These are phyloP conservation scores for Scaptomyza caliginosa DNA, from an alignment of 2,888 invertebrate genomes.

Conservation along the genomic window DNA sequence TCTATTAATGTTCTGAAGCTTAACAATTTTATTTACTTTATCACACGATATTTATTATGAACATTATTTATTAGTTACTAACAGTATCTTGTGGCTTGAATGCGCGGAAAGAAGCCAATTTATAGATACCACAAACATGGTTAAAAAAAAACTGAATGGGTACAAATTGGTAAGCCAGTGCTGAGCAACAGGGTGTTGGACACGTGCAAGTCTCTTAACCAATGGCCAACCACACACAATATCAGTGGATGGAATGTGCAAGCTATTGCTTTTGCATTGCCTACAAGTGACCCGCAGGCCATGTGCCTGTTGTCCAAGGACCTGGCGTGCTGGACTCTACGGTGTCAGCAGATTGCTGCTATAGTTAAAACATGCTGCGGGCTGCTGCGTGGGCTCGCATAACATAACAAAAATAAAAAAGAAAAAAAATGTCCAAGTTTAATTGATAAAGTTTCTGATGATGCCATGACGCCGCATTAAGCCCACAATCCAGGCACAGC, in stretches of 20 bases:
- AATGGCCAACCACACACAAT: slow-evolving; percentile 9
- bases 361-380: slow-evolving; percentile 65
- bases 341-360: slow-evolving; percentile 48
- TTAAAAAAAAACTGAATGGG: background rate
- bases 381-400: slow-evolving; percentile 56
- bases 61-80: too few species aligned
- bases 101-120: too few species aligned
- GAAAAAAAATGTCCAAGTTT: slow-evolving; percentile 69
- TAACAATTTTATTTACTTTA: too few species aligned
- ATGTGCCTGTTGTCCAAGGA: slow-evolving; percentile 15
- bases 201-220: background rate
- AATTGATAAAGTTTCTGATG: slow-evolving; percentile 77
- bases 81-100: too few species aligned
- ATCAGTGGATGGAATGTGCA: slow-evolving; percentile 17
- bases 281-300: slow-evolving; percentile 51
- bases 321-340: slow-evolving; percentile 10
- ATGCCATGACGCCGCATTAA: slow-evolving; percentile 75
- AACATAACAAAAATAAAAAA: slow-evolving; percentile 34
- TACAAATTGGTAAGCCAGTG: slow-evolving; percentile 14
- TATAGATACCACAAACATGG: background rate
- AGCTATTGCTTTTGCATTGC: slow-evolving; percentile 61
- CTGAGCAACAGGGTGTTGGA: slow-evolving; percentile 25
- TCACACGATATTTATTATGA: too few species aligned
- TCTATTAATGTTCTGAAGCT: too few species aligned
- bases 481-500: slow-evolving; percentile 33